These are phyloP conservation scores for Leucania comma DNA, from an alignment of 2,888 invertebrate genomes.

Conservation along the genomic window DNA sequence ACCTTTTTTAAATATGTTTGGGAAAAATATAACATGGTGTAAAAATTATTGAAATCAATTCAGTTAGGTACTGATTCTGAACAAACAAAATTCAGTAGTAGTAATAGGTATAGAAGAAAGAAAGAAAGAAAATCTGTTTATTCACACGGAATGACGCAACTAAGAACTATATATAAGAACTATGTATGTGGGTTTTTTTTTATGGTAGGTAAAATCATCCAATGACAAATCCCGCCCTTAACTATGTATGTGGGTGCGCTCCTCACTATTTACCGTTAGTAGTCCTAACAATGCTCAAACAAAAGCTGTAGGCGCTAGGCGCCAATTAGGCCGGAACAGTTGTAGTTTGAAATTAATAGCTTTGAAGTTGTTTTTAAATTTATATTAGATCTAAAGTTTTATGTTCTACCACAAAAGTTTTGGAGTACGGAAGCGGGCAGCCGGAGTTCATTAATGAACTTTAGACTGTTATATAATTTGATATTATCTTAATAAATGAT, in stretches of 20 bases:
- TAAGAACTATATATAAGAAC: no score
- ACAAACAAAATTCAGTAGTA: no score
- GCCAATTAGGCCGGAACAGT: conserved; percentile 52
- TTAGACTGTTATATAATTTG: conserved; percentile 30
- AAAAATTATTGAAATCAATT: no score
- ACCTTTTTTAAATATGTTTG: no score
- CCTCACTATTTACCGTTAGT: conserved; percentile 33
- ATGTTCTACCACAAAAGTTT: conserved; percentile 52
- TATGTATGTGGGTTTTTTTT: no score
- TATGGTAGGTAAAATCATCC: no score
- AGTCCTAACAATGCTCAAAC: conserved; percentile 28
- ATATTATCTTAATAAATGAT: conserved; percentile 18
- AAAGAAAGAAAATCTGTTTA: no score
- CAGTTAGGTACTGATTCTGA: no score
- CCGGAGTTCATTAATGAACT: conserved; percentile 38
- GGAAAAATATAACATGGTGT: no score
- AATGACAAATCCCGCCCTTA: no score
- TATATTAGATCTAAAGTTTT: conserved; percentile 63
- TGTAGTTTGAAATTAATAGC: conserved; percentile 54
- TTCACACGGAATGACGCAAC: no score
- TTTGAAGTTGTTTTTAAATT: conserved; percentile 62
- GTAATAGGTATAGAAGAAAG: no score
- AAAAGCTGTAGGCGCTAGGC: conserved; percentile 44
- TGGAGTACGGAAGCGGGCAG: conserved; percentile 15
- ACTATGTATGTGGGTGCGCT: neutral